Base-by-base conservation (phyloP, 2,113 vertebrate species). In the Campylomormyrus tamandua region DNA sequence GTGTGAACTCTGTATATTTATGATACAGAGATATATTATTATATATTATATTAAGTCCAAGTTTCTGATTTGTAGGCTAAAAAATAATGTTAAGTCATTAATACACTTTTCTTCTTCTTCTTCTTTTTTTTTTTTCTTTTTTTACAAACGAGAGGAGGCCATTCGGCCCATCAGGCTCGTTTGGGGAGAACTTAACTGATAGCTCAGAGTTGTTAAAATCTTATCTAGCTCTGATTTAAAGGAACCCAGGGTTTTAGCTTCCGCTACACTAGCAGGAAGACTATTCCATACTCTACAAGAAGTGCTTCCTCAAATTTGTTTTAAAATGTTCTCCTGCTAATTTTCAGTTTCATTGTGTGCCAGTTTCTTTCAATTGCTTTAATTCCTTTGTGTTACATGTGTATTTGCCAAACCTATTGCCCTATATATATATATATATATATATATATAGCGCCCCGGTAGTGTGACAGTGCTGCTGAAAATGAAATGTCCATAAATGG, bases 381-480 rank as follows among this genome's bases (percentile, higher is more conserved):
- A 49, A 77, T 80, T n/a, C 27, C 8, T 35, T 87, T n/a, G 3
- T 66, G 31, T 87, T 35, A 53, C 70, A 62, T 4, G 21, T 62
- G 56, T 83, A 91, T 92, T 91, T 39, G 39, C 31, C 89, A 45
- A 58, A 87, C 21, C 10, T 2, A 39, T 39, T 39, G 35, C 35
- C 35, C 35, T 39, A 88, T 86, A 3, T 24, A 2, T 8, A 1
- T 46, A 17, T 53, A 19, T 53, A 53, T 53, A 19, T 53, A 90
- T 89, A 17, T 94, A 31, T 31, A 92, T 93, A 89, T n/a, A n/a
- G 90, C 94, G 90, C 94, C 91, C 84, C 62, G 91, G 92, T 92
- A 90, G 89, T 83, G 87, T 91, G 91, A 93, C 89, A 92, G 24
- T 52, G 35, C 93, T 92, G 93, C 74, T 85, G 66, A 86, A 42